Evolutionary conservation across 2,113 vertebrate genomes (phyloP).

Genomic region (Pyxicephalus adspersus): DNA sequence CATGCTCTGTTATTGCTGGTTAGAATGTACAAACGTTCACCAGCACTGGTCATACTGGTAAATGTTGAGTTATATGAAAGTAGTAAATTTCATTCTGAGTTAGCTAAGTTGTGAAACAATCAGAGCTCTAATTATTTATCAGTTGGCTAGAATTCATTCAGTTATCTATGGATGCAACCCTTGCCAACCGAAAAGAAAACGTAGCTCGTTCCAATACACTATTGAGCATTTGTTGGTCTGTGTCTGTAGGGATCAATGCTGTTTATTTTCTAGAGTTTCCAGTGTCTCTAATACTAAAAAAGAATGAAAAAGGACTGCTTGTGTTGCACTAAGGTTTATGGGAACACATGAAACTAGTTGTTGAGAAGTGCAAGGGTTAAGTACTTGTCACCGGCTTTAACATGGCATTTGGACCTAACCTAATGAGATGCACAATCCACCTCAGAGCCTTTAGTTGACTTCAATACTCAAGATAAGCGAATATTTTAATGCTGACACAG

Average conservation of each 20-base stretch:
- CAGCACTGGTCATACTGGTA: too few relatives aligned
- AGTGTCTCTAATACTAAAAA: slow-evolving; percentile 13
- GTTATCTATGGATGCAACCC: too few relatives aligned
- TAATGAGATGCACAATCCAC: slow-evolving; percentile 56
- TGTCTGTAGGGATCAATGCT: slow-evolving; percentile 13
- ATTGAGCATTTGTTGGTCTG: background rate
- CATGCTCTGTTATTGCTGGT: too few relatives aligned
- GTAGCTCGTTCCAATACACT: too few relatives aligned
- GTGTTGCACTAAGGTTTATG: background rate
- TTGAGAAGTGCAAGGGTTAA: slow-evolving; percentile 35
- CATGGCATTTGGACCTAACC: slow-evolving; percentile 48
- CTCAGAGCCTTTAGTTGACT: slow-evolving; percentile 38
- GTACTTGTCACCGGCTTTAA: slow-evolving; percentile 39
- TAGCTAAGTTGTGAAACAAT: too few relatives aligned
- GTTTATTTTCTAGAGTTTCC: slow-evolving; percentile 8
- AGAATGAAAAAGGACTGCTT: background rate
- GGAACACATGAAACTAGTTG: background rate
- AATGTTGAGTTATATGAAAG: too few relatives aligned
- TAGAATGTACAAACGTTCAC: too few relatives aligned
- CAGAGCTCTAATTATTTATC: too few relatives aligned
- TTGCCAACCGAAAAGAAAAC: too few relatives aligned
- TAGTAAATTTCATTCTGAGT: too few relatives aligned
- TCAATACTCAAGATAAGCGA: slow-evolving; percentile 42
- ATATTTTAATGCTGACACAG: slow-evolving; percentile 55
- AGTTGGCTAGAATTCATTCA: too few relatives aligned